Conservation (phyloP, 2,113 vertebrate genomes). For the Sisor rabdophorus region DNA sequence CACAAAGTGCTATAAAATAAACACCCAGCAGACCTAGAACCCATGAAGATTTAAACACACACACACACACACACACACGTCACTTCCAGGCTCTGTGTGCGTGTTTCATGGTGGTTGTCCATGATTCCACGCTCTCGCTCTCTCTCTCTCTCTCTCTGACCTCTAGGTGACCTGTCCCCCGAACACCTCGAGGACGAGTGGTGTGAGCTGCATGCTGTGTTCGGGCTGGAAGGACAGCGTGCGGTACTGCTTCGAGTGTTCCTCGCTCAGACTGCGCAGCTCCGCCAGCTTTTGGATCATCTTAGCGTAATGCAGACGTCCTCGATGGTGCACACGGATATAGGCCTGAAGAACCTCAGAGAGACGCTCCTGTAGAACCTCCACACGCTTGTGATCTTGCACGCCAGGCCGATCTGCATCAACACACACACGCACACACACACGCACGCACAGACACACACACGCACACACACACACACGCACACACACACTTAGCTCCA, state of each 20-base stretch:
- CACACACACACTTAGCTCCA: neutral
- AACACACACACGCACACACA: constrained; percentile 27
- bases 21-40: neutral
- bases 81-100: constrained; percentile 16
- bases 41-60: neutral
- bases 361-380: constrained; percentile 85
- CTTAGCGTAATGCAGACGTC: constrained; percentile 87
- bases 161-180: constrained; percentile 88
- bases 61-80: constrained; percentile 20
- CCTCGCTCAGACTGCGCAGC: constrained; percentile 93
- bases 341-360: constrained; percentile 90
- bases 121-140: constrained; percentile 45
- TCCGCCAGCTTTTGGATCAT: constrained; percentile 99
- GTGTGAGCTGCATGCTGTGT: constrained; percentile 94
- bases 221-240: constrained; percentile 87
- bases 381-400: constrained; percentile 80
- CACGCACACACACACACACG: too few relatives aligned
- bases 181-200: constrained; percentile 91
- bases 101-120: constrained; percentile 41
- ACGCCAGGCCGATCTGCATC: constrained; percentile 88
- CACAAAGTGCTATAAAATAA: neutral
- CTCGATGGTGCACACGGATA: constrained; percentile 84
- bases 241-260: constrained; percentile 95
- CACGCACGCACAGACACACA: constrained; percentile 2
- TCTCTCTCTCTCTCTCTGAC: constrained; percentile 45